Evolutionary conservation across 1,140 invertebrate species (phyloP).

Genomic region (Heliconius nattereri): DNA sequence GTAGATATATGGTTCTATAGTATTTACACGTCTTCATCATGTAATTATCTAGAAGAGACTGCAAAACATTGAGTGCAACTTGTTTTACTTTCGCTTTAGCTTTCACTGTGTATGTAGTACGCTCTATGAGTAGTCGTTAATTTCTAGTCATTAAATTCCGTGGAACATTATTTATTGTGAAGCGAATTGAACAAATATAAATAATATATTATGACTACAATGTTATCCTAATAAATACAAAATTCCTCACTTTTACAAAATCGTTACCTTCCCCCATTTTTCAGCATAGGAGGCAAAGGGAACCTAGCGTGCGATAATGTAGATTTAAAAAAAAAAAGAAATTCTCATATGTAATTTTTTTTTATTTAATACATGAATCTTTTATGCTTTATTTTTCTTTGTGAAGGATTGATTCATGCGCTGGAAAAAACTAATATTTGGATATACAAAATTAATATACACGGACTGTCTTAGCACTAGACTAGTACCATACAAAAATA

Average conservation of each 20-base stretch:
- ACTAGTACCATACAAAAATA: background rate
- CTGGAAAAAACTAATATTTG: no score
- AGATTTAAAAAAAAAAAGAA: no score
- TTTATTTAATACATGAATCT: no score
- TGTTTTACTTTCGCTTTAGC: constrained; percentile 19
- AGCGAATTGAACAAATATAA: background rate
- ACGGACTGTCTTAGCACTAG: no score
- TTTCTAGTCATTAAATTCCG: background rate
- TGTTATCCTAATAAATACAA: background rate
- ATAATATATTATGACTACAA: background rate
- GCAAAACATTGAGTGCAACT: constrained; percentile 4
- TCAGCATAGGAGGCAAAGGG: no score
- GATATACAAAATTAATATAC: no score
- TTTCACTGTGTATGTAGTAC: constrained; percentile 13
- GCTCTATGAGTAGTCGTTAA: background rate
- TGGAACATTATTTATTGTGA: background rate
- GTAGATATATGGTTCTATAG: constrained; percentile 5
- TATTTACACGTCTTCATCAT: background rate
- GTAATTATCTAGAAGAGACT: constrained; percentile 14
- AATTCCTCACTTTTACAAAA: no score
- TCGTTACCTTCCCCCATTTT: no score
- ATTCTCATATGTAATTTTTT: no score
- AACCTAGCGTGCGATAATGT: no score
- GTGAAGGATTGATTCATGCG: no score
- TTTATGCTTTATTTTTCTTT: no score